Evolutionary conservation across 2,888 invertebrate genomes (phyloP).

Genomic region (Diachrysia chrysitis): DNA sequence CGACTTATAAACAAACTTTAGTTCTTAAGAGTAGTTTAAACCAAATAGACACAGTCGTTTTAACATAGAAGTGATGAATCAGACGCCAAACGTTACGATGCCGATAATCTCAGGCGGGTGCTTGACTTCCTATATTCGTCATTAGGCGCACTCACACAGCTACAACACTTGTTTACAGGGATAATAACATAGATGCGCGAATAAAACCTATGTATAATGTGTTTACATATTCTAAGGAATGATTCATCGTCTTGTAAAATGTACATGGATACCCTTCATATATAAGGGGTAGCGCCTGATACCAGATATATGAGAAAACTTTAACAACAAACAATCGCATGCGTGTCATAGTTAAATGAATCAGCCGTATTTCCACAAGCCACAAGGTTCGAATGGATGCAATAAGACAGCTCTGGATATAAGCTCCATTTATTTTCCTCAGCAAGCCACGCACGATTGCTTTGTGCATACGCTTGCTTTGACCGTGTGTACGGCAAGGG

Average conservation of each 20-base stretch:
- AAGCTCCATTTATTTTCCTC: not conserved
- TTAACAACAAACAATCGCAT: not conserved
- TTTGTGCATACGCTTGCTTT: conserved; percentile 1
- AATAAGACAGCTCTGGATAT: conserved; percentile 16
- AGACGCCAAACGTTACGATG: conserved; percentile 6
- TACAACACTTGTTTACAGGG: not conserved
- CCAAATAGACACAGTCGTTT: too few species aligned
- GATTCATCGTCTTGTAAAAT: not conserved
- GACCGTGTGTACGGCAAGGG: not conserved
- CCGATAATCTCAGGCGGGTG: not conserved
- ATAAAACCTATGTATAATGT: not conserved
- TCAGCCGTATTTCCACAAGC: not conserved
- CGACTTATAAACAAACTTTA: not conserved
- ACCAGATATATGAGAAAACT: not conserved
- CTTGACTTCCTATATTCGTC: conserved; percentile 4
- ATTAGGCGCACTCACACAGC: conserved; percentile 4
- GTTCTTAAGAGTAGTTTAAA: not conserved
- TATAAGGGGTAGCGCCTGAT: not conserved
- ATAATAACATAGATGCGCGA: not conserved
- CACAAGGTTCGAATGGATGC: not conserved
- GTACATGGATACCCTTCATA: not conserved
- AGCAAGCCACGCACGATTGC: conserved; percentile 2
- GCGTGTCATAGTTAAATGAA: not conserved
- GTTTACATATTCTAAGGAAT: not conserved
- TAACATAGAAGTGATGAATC: not conserved